Base-by-base conservation (phyloP, 1,140 invertebrate species). In the Grapholita molesta region DNA sequence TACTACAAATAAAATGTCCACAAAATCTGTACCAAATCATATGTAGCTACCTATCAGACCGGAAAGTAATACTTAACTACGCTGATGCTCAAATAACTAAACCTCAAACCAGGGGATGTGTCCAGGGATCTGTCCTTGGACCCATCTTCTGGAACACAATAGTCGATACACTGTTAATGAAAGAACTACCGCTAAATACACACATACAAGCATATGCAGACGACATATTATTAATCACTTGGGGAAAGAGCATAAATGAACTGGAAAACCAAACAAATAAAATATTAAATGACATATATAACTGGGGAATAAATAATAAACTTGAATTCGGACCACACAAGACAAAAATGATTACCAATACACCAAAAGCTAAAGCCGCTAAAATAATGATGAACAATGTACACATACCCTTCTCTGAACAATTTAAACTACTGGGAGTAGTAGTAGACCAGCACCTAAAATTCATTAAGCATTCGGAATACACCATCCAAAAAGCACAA, bases 161-260 rank as follows among this genome's bases (percentile, higher is more conserved):
- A 15, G 9, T 79, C 0, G 71, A 75, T 12, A 70, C 75, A 4
- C 42, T 78, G 0, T 30, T 78, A 9, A 64, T 72, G 0, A 55
- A 25, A 0, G 18, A 52, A 4, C 15, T 76, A 0, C 74, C 74
- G 0, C 1, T 8, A 1, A 65, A 70, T 0, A 76, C 72, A 35
- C 71, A 70, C 30, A 66, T 77, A 1, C 73, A 79, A 12, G 77
- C 77, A 0, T 79, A 67, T 15, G 73, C 77, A 0, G 77, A 77
- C 12, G 75, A 79, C 32, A 70, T 79, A 0, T 28, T 79, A 0
- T 61, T 77, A 8, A 55, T 77, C 2, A 33, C n/a, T 2, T 23
- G 25, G 3, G 61, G 66, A 1, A 28, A 48, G 3, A 48, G 23
- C 0, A n/a, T 25, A 0, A 8, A 12, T 0, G 24, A 71, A 11